Evolutionary conservation across 2,113 vertebrate species (phyloP).

Genomic region (Reinhardtius hippoglossoides): DNA sequence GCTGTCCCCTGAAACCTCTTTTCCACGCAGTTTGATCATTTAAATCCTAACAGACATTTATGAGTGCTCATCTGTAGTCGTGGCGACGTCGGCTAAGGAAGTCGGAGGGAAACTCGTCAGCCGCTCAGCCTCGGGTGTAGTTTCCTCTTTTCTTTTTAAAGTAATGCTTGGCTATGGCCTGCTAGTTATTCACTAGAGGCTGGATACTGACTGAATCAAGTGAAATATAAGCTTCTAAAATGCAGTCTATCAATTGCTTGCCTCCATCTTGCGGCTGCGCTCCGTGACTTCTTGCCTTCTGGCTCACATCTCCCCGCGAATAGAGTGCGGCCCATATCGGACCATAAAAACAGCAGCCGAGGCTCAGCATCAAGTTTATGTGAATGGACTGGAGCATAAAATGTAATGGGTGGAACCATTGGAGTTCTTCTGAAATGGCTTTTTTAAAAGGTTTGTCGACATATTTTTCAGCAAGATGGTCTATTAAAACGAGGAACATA

Average conservation of each 20-base stretch:
- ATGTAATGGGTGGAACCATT: conserved; percentile 78
- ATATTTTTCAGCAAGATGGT: conserved; percentile 74
- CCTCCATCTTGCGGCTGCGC: conserved; percentile 58
- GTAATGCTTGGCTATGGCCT: conserved; percentile 62
- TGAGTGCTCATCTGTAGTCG: conserved; percentile 64
- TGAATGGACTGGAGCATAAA: conserved; percentile 78
- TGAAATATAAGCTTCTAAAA: conserved; percentile 79
- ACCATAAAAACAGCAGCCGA: conserved; percentile 78
- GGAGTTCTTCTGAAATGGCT: conserved; percentile 71
- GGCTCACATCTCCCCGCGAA: conserved; percentile 73
- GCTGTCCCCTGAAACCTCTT: conserved; percentile 63
- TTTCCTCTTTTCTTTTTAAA: conserved; percentile 65
- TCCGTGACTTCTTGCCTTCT: conserved; percentile 69
- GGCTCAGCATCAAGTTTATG: conserved; percentile 78
- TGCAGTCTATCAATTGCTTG: conserved; percentile 76
- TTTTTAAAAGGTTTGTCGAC: conserved; percentile 75
- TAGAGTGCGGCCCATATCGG: conserved; percentile 71
- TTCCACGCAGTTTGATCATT: conserved; percentile 64
- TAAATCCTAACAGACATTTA: conserved; percentile 78
- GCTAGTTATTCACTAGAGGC: conserved; percentile 70
- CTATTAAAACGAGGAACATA: conserved; percentile 73
- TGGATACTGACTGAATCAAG: conserved; percentile 69
- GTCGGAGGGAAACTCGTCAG: conserved; percentile 42
- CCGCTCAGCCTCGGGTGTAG: conserved; percentile 51
- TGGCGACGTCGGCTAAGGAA: conserved; percentile 29